Base-by-base conservation (phyloP, 2,113 vertebrate species). In the Montifringilla adamsi region DNA sequence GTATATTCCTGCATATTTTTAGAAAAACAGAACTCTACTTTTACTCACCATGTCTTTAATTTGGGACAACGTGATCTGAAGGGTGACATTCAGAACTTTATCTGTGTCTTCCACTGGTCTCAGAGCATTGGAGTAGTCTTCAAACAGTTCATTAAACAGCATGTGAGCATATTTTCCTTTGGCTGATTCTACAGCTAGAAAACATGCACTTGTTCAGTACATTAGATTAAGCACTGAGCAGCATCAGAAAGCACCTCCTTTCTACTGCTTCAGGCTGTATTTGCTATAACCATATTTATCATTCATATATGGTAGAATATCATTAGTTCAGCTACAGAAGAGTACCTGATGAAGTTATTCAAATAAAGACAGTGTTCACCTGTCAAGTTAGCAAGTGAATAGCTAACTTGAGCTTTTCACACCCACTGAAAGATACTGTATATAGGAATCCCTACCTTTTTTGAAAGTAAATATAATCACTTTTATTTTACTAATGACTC, bases 31-130 rank as follows among this genome's bases (percentile, higher is more conserved):
- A 46, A 43, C 9, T 33, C 4, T 35, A 9, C 30, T 63, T 33
- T 68, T 77, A 97, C 99, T 98, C 93, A 99, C 99, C 99, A 99
- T 99, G 85, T 99, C 99, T 97, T 99, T 99, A 95, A 99, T 99
- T 97, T 99, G 99, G 35, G 99, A 99, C 72, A 99, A 98, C 3
- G 99, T 99, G 93, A 99, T 98, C 97, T 99, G 99, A 91, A 99
- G 98, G 3, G 99, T 99, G 77, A 99, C 99, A 52, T 99, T 99
- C 84, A 99, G 95, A 31, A 99, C 98, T 87, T 98, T 97, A 94
- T 99, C 99, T 44, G 99, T 99, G 90, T 99, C 99, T 86, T 99
- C 99, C 35, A 99, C 99, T 3, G 99, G 99, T 90, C 98, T 98
- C 70, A 99, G 97, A 74, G 99, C 99, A 37, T 98, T 99, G 60